phyloP scores from a whole-genome alignment of 2,113 vertebrate species.

The Trichomycterus rosablanca region DNA sequence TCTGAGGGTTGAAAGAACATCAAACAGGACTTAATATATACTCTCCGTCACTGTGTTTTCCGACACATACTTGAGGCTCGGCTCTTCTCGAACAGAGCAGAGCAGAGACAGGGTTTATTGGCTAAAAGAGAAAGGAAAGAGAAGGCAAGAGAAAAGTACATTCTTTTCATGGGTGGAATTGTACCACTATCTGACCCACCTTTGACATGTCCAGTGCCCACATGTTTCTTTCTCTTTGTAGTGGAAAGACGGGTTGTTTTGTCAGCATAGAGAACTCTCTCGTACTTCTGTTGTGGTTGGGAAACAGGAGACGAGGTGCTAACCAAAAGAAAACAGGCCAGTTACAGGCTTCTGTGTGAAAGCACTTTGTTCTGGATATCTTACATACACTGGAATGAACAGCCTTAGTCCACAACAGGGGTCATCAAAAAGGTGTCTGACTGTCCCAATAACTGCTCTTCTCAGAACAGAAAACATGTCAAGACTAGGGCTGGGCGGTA shows the following conservation, averaged over 20 bases:
- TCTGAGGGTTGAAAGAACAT: constrained; percentile 21
- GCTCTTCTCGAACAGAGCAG: constrained; percentile 11
- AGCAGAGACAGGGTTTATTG: constrained; percentile 17
- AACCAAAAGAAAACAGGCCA: not conserved
- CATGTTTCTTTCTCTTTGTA: not conserved
- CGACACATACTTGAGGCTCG: constrained; percentile 27
- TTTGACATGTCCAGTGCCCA: constrained; percentile 5
- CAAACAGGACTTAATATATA: constrained; percentile 27
- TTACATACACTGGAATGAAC: no score
- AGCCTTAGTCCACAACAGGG: no score
- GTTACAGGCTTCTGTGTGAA: constrained; percentile 1
- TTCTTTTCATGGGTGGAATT: constrained; percentile 25
- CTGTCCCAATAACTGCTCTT: no score
- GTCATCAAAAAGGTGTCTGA: no score
- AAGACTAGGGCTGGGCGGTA: no score
- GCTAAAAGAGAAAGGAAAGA: constrained; percentile 12
- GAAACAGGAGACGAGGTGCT: constrained; percentile 6
- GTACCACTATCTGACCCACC: constrained; percentile 13
- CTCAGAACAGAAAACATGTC: no score
- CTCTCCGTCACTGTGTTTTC: constrained; percentile 6
- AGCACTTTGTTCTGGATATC: not conserved
- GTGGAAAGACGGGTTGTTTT: constrained; percentile 25
- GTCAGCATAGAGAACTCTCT: not conserved
- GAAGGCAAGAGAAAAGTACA: not conserved
- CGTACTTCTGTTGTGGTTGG: not conserved